Conservation (phyloP, 2,113 vertebrate genomes). For the Noctilio leporinus region DNA sequence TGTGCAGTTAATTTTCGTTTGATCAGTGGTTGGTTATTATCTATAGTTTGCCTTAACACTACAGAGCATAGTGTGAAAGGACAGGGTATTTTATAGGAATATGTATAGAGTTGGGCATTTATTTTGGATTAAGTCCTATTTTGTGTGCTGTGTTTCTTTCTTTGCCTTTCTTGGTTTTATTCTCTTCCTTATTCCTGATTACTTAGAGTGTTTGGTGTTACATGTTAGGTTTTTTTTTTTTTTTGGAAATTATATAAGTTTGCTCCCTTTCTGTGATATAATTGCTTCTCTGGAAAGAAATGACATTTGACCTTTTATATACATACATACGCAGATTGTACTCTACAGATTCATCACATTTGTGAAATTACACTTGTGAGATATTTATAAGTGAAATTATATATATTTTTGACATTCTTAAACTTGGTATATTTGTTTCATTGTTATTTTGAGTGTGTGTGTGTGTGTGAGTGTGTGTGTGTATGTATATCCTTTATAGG, state of each 20-base stretch:
- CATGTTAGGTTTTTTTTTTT: too few species aligned
- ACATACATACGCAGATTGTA: not conserved
- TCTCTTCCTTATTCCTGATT: not conserved
- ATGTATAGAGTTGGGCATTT: not conserved
- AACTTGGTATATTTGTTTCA: constrained; percentile 34
- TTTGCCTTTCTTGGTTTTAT: not conserved
- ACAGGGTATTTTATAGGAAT: not conserved
- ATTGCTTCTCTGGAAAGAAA: constrained; percentile 20
- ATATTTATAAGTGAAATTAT: constrained; percentile 43
- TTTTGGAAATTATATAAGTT: not conserved
- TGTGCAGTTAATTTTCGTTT: constrained; percentile 1
- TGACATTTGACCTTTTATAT: constrained; percentile 30
- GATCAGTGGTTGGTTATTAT: not conserved
- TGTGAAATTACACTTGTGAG: constrained; percentile 28
- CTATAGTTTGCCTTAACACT: not conserved
- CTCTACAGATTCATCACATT: constrained; percentile 9
- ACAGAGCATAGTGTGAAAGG: not conserved
- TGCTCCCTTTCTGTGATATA: not conserved
- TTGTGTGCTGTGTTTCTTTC: not conserved
- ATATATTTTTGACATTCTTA: constrained; percentile 49
- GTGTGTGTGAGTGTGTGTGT: not conserved
- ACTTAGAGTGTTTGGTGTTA: not conserved
- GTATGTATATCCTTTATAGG: not conserved
- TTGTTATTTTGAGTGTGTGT: not conserved
- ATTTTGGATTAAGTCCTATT: not conserved